Evolutionary conservation across 2,113 vertebrate species (phyloP).

Genomic region (Alces alces): DNA sequence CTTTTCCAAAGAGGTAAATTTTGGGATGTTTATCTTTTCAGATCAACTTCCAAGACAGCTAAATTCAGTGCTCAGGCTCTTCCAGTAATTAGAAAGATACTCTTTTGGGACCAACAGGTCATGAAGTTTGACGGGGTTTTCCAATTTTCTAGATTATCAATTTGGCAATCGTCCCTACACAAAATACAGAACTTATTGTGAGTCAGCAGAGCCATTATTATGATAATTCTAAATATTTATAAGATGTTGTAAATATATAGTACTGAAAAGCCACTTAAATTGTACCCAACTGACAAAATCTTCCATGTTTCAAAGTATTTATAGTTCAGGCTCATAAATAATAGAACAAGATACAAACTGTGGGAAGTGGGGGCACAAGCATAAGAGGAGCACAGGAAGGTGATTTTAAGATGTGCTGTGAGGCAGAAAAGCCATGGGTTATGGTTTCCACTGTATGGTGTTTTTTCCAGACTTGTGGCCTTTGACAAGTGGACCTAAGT

Average conservation of each 20-base stretch:
- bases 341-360: neutral
- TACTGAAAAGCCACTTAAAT: conserved; percentile 52
- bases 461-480: neutral
- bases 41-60: conserved; percentile 45
- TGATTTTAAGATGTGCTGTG: neutral
- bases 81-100: conserved; percentile 52
- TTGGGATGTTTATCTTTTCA: conserved; percentile 62
- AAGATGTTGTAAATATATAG: conserved; percentile 58
- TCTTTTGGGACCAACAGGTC: conserved; percentile 61
- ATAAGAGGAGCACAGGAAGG: neutral
- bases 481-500: neutral
- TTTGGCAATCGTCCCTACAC: conserved; percentile 58
- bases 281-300: conserved; percentile 16
- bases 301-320: conserved; percentile 45
- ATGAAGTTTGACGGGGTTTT: conserved; percentile 63
- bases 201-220: conserved; percentile 43
- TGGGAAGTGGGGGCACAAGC: neutral
- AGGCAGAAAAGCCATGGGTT: neutral
- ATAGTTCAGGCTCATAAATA: conserved; percentile 24
- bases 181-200: conserved; percentile 53
- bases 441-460: neutral
- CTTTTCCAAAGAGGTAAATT: conserved; percentile 58
- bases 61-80: conserved; percentile 34
- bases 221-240: conserved; percentile 70
- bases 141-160: conserved; percentile 67